Evolutionary conservation across 2,797 vertebrate genomes (phyloP), one percentile per base, ranked within the genome.

Genomic region (Ctenochaetus hawaiiensis): DNA sequence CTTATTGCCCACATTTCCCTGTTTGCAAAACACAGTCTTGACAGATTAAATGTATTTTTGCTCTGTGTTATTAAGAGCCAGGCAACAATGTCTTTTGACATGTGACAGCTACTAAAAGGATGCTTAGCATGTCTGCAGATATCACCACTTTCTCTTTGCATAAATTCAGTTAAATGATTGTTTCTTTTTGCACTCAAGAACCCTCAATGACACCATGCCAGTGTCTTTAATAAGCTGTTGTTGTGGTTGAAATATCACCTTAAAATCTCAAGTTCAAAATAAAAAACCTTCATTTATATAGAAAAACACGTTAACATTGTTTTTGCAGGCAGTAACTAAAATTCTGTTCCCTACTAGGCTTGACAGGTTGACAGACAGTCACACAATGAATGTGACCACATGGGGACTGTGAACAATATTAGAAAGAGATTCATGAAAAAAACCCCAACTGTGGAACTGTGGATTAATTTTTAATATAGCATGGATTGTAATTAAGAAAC

Each of bases 31-130:
- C 72, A 64, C 23, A 60, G 56, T 39, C 37, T 23, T 75, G 87
- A 74, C 68, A 74, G 63, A 17, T 68, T 34, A 48, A 75, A 79
- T 70, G 30, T 76, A 63, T 82, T 80, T 77, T 64, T 44, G 48
- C 7, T 67, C 22, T 1, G 45, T 43, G 23, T 53, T 39, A 54
- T 17, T n/a, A 34, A 18, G 22, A 64, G 72, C 34, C 18, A 41
- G 67, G 43, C 56, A 48, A 17, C 13, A 23, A 14, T 34, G 52
- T 56, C 6, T 4, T 26, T 11, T 66, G 59, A 78, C 48, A 18
- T 47, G 44, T 78, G 62, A 67, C 45, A 16, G 45, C 39, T n/a
- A 43, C 49, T 71, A 37, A 85, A 30, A 48, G 67, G 69, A 61
- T 18, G 54, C 72, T 56, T 52, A 26, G 16, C 14, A 14, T 52